A percentile compares a stretch with the other conserved stretches of the same genome.
These are phyloP conservation scores for Peromyscus nudipes DNA, from an alignment of 2,797 vertebrate genomes.

Conservation along the genomic window DNA sequence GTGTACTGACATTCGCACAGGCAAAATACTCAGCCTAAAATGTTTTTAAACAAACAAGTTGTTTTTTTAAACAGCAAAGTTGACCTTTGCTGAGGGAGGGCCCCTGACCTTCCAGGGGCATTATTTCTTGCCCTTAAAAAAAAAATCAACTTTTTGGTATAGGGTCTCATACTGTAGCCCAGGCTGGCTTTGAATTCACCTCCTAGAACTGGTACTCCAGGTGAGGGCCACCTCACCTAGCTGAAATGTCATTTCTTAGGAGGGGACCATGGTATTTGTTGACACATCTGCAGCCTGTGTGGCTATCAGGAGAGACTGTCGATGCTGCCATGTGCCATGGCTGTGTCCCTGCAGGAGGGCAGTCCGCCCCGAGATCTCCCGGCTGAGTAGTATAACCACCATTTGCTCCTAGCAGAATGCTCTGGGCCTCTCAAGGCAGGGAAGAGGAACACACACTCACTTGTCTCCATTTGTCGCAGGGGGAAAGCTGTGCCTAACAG, in stretches of 20 bases:
- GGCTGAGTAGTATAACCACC: neutral
- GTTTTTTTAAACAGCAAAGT: neutral
- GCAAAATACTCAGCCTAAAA: neutral
- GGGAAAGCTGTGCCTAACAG: slow-evolving; percentile 93
- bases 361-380: no score
- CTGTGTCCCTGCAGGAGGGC: neutral
- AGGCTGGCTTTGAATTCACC: neutral
- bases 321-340: neutral
- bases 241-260: neutral
- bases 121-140: neutral
- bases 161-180: neutral
- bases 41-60: neutral
- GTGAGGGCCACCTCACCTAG: neutral
- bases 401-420: neutral
- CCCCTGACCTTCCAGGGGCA: neutral
- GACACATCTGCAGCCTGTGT: neutral
- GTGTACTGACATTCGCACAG: neutral
- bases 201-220: neutral
- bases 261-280: neutral
- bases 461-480: slow-evolving; percentile 90
- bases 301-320: neutral
- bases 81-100: neutral
- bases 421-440: neutral
- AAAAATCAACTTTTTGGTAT: neutral
- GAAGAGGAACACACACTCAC: slow-evolving; percentile 87